Base-by-base conservation (phyloP, 2,797 vertebrate genomes). In the Oceanodroma leucorhoa region DNA sequence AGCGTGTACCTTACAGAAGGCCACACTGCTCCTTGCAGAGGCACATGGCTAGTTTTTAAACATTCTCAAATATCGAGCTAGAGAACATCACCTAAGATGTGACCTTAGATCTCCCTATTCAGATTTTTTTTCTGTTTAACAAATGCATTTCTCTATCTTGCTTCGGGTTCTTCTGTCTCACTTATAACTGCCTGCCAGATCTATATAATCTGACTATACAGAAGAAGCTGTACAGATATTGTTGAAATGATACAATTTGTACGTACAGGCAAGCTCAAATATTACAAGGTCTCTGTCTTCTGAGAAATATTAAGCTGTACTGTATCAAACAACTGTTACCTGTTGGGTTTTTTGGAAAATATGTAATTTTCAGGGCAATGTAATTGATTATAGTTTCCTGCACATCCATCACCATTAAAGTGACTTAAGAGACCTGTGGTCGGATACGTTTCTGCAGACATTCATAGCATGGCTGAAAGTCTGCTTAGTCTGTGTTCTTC, bases 401-500 rank as follows among this genome's bases (percentile, higher is more conserved):
- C 88, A 78, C 95, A 97, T 97, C 94, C 88, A 93, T 97, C 95
- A 97, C 95, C 95, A 90, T 96, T 96, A 97, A 93, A 96, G 86
- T 95, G 94, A 96, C 95, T 96, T 89, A 89, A 87, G 91, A 97
- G 94, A 90, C 85, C 90, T 89, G 87, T 77, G 96, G 83, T 91
- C 4, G 0, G 89, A 60, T 91, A 73, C 12, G 4, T 94, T 96
- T 94, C 91, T 95, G 88, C 93, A 93, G 94, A 95, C 81, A 75
- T 87, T 95, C 91, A 78, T 61, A 89, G 95, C 57, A 10, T 76
- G 90, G 80, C 67, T 97, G 83, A 87, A 90, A 95, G 77, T 95
- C 95, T 94, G 83, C 88, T 96, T 70, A 46, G 85, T 79, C 86
- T 90, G 77, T 90, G 94, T 91, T 91, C 87, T 87, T 91, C 78